Conservation (phyloP, 2,888 invertebrate species). For the Koerneria pararmatus region DNA sequence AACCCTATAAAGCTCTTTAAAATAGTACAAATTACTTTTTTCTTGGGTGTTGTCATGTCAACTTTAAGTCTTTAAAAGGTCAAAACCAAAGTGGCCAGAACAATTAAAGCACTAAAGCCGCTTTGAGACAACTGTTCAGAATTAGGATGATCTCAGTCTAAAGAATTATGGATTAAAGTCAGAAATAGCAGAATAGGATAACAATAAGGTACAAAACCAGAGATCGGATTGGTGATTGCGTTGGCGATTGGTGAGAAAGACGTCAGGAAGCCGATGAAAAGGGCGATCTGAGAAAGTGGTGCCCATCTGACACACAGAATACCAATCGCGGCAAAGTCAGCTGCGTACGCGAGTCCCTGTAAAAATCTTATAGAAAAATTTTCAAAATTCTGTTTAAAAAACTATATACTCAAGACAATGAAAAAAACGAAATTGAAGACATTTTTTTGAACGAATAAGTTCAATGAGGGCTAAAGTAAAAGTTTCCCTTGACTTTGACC, state of each 20-base stretch:
- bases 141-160: background rate
- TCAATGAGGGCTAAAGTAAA: no score
- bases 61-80: no score
- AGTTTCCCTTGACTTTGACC: no score
- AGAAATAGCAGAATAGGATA: background rate
- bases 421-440: no score
- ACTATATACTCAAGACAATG: no score
- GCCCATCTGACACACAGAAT: constrained; percentile 40
- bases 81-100: background rate
- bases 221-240: constrained; percentile 45
- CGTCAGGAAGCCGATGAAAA: constrained; percentile 49
- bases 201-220: constrained; percentile 39
- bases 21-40: no score
- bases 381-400: no score
- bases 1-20: no score
- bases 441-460: no score
- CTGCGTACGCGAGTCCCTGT: no score
- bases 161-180: background rate
- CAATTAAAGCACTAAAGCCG: background rate
- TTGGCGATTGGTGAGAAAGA: constrained; percentile 49
- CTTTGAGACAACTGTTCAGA: background rate
- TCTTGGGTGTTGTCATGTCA: no score
- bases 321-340: background rate
- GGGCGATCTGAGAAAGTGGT: constrained; percentile 45
- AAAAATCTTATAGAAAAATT: no score